These are phyloP conservation scores for Sceliomorpha sp. DNA, from an alignment of 2,888 invertebrate species.

Conservation along the genomic window DNA sequence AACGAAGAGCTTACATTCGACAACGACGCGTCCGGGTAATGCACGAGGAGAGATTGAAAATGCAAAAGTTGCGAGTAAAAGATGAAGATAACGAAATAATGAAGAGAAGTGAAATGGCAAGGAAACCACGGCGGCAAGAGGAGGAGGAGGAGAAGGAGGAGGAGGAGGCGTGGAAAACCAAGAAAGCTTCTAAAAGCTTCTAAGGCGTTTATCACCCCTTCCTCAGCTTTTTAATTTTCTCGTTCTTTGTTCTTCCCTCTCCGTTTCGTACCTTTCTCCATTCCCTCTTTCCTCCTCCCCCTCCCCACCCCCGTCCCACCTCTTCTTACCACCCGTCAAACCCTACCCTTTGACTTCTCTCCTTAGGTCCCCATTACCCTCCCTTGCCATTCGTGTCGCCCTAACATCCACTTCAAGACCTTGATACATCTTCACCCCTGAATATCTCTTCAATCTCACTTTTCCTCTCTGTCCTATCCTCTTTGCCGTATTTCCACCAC, in stretches of 20 bases:
- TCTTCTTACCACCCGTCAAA: slow-evolving; percentile 2
- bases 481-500: slow-evolving; percentile 38
- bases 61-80: slow-evolving; percentile 49
- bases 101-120: slow-evolving; percentile 52
- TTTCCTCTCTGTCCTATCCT: slow-evolving; percentile 31
- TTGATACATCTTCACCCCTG: slow-evolving; percentile 53
- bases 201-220: slow-evolving; percentile 51
- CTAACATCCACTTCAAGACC: slow-evolving; percentile 47
- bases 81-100: slow-evolving; percentile 57
- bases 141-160: slow-evolving; percentile 7
- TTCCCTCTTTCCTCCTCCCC: slow-evolving; percentile 26
- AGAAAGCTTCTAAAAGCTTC: slow-evolving; percentile 54
- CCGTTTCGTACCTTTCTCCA: slow-evolving; percentile 14
- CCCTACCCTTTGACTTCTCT: too few species aligned
- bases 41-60: slow-evolving; percentile 41
- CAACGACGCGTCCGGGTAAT: slow-evolving; percentile 23
- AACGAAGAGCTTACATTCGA: slow-evolving; percentile 17
- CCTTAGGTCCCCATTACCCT: slow-evolving; percentile 19
- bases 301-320: slow-evolving; percentile 8
- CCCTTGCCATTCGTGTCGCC: slow-evolving; percentile 37
- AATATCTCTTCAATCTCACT: slow-evolving; percentile 54
- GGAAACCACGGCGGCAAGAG: slow-evolving; percentile 3
- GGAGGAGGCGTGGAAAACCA: slow-evolving; percentile 40
- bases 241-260: slow-evolving; percentile 55
- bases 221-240: slow-evolving; percentile 53